phyloP scores from a whole-genome alignment of 2,113 vertebrate species.

The Cairina moschata region DNA sequence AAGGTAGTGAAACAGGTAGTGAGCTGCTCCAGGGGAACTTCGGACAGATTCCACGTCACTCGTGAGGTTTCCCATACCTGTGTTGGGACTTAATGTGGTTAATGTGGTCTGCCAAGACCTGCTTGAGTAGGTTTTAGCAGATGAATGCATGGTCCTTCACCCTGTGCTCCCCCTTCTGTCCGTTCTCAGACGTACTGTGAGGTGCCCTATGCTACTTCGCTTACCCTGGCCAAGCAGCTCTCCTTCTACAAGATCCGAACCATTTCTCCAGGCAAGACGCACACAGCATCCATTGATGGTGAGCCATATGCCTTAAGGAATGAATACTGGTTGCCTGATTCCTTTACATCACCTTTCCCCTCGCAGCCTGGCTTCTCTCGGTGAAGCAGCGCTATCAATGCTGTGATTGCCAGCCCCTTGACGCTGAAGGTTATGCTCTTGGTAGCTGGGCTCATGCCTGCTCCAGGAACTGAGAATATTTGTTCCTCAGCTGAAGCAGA shows the following conservation, averaged over 20 bases:
- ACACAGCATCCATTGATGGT: conserved; percentile 97
- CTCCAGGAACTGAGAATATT: neutral
- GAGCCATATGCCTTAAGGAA: conserved; percentile 36
- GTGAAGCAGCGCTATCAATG: neutral
- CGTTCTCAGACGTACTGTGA: conserved; percentile 85
- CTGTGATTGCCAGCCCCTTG: neutral
- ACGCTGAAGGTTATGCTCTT: neutral
- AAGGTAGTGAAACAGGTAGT: neutral
- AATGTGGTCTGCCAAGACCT: neutral
- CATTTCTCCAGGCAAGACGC: conserved; percentile 91
- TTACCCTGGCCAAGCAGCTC: conserved; percentile 93
- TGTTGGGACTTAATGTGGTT: neutral
- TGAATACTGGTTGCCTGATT: neutral
- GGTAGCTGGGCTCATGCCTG: neutral
- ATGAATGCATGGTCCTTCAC: neutral
- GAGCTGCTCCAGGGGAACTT: neutral
- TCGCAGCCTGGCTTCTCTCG: neutral
- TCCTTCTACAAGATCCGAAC: conserved; percentile 91
- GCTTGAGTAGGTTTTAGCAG: neutral
- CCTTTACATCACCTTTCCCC: neutral
- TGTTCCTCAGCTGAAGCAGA: neutral
- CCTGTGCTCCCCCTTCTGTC: neutral
- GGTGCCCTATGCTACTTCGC: conserved; percentile 90
- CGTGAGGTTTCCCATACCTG: neutral
- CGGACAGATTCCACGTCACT: too few species aligned